Evolutionary conservation across 2,888 invertebrate species (phyloP), one percentile per base, ranked within the genome.

Genomic region (Bursaphelenchus okinawaensis): DNA sequence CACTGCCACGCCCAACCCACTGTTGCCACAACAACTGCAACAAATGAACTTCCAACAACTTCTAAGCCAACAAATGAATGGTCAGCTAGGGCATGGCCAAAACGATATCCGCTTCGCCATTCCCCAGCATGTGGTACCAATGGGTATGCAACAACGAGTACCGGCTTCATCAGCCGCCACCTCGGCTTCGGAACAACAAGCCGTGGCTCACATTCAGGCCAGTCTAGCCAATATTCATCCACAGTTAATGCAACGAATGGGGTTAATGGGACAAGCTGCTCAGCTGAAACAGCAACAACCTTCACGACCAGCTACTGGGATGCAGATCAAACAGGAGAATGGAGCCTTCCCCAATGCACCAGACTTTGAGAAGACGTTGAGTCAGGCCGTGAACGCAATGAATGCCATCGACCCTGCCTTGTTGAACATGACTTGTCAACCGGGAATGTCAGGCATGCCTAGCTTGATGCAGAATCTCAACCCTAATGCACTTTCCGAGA

Each of bases 321-420:
- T n/a, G 12, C 54, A 12, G 54, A 19, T 26, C 16, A 54, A 24
- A 54, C 54, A 24, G n/a, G 54, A 27, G 27, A 54, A 24, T 16
- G 24, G 26, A 54, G 12, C 54, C 12, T 54, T 26, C 23, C 24
- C 54, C n/a, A 19, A 19, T 19, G 26, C 54, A n/a, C 60, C 60
- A 22, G 60, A 59, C 24, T 59, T 59, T 27, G 50, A 31, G 26
- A 20, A n/a, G 12, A 51, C 60, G 19, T 24, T 59, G 24, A 31
- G 40, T 4, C 60, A 59, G 22, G 60, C 60, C 4, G 20, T 59
- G 9, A 59, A 29, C 6, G 60, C 60, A 12, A 59, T 59, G 60
- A 59, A 59, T 22, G 60, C 60, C n/a, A 50, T 59, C n/a, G 60
- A 59, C 40, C 60, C 60, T n/a, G 20, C 16, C 28, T 23, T 59